phyloP scores from a whole-genome alignment of 2,113 vertebrate species.

The Toxotes chatareus region DNA sequence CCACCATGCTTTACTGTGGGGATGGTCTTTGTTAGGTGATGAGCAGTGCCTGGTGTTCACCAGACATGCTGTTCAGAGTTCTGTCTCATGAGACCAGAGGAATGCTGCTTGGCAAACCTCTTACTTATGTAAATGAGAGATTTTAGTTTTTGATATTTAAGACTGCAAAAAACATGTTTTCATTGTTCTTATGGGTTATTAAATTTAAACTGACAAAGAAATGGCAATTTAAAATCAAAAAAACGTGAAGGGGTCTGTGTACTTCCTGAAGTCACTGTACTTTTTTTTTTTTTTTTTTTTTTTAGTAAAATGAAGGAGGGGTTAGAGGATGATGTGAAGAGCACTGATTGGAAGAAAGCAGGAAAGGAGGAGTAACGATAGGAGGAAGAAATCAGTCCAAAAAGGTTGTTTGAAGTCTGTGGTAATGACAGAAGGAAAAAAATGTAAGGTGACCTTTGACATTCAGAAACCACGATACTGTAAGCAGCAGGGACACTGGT shows the following conservation, averaged over 20 bases:
- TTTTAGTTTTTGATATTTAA: background rate
- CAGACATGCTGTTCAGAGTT: too few relatives aligned
- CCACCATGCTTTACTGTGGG: too few relatives aligned
- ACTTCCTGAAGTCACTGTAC: background rate
- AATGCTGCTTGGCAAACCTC: too few relatives aligned
- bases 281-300: too few relatives aligned
- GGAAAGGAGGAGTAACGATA: background rate
- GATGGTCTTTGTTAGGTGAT: background rate
- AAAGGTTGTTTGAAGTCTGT: background rate
- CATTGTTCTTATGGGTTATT: background rate
- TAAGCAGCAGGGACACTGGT: slow-evolving; percentile 8
- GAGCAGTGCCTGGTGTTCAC: background rate
- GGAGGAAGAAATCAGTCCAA: background rate
- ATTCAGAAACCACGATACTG: slow-evolving; percentile 19
- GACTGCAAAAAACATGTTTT: background rate
- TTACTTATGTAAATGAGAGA: too few relatives aligned
- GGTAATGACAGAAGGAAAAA: background rate
- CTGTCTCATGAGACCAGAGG: background rate
- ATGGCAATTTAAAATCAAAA: background rate
- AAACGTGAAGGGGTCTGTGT: background rate
- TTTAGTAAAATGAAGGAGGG: background rate
- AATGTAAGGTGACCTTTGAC: slow-evolving; percentile 38
- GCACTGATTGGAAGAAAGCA: background rate
- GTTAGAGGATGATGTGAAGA: background rate
- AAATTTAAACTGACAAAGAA: too few relatives aligned